phyloP scores from a whole-genome alignment of 2,888 invertebrate genomes.

The Aspidiotus rigidus region DNA sequence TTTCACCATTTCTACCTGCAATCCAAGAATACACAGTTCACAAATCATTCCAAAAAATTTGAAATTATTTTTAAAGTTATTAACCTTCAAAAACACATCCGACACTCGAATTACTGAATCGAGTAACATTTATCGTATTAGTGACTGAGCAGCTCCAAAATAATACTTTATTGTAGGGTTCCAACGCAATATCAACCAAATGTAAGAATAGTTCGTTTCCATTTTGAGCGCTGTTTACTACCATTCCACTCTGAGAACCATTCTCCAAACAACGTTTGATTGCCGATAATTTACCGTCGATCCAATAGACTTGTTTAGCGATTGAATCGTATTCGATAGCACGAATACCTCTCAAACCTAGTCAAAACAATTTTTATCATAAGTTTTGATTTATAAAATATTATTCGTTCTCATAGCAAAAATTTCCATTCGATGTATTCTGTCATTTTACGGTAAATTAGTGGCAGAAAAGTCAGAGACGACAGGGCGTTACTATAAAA shows the following conservation, averaged over 20 bases:
- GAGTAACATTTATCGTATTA: slow-evolving; percentile 81
- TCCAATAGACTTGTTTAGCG: slow-evolving; percentile 61
- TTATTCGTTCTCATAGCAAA: no score
- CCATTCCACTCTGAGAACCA: slow-evolving; percentile 51
- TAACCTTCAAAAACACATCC: background rate
- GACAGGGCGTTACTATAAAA: no score
- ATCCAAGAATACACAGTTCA: slow-evolving; percentile 45
- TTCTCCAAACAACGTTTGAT: slow-evolving; percentile 61
- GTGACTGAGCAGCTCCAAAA: slow-evolving; percentile 81
- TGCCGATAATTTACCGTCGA: slow-evolving; percentile 67
- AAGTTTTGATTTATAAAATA: background rate
- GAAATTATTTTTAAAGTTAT: background rate
- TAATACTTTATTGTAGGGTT: slow-evolving; percentile 69
- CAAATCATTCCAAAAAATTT: no score
- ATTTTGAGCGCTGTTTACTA: slow-evolving; percentile 42
- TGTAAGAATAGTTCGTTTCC: slow-evolving; percentile 42
- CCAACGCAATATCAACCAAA: slow-evolving; percentile 77
- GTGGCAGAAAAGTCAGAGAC: no score
- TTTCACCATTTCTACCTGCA: slow-evolving; percentile 60
- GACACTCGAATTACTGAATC: slow-evolving; percentile 48
- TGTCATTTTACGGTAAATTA: no score
- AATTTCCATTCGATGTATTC: no score
- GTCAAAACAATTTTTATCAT: slow-evolving; percentile 46
- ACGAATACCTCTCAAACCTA: slow-evolving; percentile 63
- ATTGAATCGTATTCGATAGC: slow-evolving; percentile 82